Evolutionary conservation across 2,113 vertebrate species (phyloP), one percentile per base, ranked within the genome.

Genomic region (Saimiri boliviensis): DNA sequence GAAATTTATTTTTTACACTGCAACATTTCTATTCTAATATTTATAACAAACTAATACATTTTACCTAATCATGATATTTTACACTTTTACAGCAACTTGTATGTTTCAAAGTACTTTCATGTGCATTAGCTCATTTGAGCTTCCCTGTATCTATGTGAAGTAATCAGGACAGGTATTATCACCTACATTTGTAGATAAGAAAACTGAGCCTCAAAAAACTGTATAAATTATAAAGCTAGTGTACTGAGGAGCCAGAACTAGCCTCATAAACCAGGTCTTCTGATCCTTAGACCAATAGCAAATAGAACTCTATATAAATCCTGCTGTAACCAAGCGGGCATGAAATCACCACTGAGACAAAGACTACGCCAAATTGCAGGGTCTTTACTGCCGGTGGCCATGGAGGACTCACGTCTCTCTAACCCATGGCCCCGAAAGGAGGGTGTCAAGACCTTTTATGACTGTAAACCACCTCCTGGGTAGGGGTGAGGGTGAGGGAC

Each of bases 181-280:
- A 83, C 8, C 37, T 9, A 3, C 20, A n/a, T 66, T 30, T 94
- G 12, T 68, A 68, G 30, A 68, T 79, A 66, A 91, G n/a, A 86
- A 96, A 91, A 68, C 37, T 63, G 11, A 87, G 5, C 63, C 49
- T 84, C 54, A 40, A 58, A 73, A 76, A 96, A 56, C 86, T 80
- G 70, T 23, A 52, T 63, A 47, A n/a, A 14, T 77, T 83, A 63
- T n/a, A 37, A 6, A 58, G 11, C 30, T 86, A 66, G 7, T n/a
- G 3, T 49, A 49, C 17, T n/a, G 3, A 94, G 16, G 11, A 86
- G 9, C 1, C 30, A 66, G 45, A 79, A 52, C 9, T 37, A 30
- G 60, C 60, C 60, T 63, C 60, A 16, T 23, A 88, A 77, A 68
- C 23, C 8, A 81, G 47, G 16, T 76, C 52, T 91, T 73, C 11